Evolutionary conservation across 2,113 vertebrate genomes (phyloP).

Genomic region (Oreamnos americanus): DNA sequence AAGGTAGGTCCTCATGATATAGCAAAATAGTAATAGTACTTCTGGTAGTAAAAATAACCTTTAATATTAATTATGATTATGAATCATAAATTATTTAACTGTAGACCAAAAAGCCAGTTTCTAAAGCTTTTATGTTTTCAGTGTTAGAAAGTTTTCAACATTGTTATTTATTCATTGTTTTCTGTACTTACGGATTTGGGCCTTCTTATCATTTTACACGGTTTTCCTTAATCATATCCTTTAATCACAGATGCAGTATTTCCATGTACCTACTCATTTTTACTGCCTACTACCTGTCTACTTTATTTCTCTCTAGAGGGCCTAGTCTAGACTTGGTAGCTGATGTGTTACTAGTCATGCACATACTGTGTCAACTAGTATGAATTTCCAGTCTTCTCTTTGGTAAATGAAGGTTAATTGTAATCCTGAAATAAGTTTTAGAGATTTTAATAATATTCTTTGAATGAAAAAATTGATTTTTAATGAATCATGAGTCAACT

Average conservation of each 20-base stretch:
- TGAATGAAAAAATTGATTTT: not conserved
- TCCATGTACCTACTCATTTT: not conserved
- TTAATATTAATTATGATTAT: not conserved
- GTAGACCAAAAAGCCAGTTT: not conserved
- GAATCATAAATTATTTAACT: not conserved
- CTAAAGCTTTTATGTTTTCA: not conserved
- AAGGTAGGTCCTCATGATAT: conserved; percentile 83
- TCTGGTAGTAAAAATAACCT: not conserved
- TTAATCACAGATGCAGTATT: not conserved
- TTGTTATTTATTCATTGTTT: conserved; percentile 22
- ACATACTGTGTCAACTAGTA: not conserved
- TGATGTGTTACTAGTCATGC: not conserved
- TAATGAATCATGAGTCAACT: not conserved
- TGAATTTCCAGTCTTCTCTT: not conserved
- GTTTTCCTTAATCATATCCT: not conserved
- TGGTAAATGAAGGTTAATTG: not conserved
- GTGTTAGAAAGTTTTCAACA: not conserved
- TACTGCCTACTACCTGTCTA: not conserved
- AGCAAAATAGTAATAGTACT: not conserved
- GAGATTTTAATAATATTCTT: not conserved
- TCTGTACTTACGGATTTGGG: not conserved
- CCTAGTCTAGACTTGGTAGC: not conserved
- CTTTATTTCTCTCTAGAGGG: not conserved
- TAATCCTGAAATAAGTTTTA: not conserved
- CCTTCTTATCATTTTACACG: not conserved